These are phyloP conservation scores for Eubasilissa splendida DNA, from an alignment of 2,888 invertebrate species.

Conservation along the genomic window DNA sequence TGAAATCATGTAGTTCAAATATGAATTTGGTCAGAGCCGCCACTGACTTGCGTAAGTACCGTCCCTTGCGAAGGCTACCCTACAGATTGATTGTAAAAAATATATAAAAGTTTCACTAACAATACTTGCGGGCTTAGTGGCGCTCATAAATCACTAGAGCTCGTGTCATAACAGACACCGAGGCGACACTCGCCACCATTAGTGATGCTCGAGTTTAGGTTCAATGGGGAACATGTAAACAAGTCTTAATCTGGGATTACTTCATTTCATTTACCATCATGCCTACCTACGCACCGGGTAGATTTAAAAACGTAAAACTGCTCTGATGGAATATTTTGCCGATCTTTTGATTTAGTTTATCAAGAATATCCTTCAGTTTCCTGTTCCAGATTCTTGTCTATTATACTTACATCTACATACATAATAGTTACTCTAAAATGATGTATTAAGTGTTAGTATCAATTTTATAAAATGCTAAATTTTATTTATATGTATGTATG, in stretches of 20 bases:
- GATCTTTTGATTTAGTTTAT: too few species aligned
- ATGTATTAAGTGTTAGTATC: too few species aligned
- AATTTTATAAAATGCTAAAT: too few species aligned
- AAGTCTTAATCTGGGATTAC: conserved; percentile 23
- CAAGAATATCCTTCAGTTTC: too few species aligned
- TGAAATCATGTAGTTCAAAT: too few species aligned
- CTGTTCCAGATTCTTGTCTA: too few species aligned
- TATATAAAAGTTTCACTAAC: conserved; percentile 24
- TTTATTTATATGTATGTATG: too few species aligned
- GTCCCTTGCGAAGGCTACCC: not conserved
- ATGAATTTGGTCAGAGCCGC: not conserved
- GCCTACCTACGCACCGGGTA: too few species aligned
- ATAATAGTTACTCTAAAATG: too few species aligned
- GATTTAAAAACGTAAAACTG: too few species aligned
- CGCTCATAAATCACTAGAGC: conserved; percentile 36
- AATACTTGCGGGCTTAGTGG: conserved; percentile 36
- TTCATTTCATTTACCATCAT: not conserved
- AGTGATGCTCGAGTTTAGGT: not conserved
- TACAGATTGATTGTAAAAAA: conserved; percentile 20
- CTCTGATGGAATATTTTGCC: too few species aligned
- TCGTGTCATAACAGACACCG: conserved; percentile 7
- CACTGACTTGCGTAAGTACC: not conserved
- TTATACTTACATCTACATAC: too few species aligned
- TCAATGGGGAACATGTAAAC: conserved; percentile 24
- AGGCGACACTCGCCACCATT: not conserved